Evolutionary conservation across 2,113 vertebrate species (phyloP), one percentile per base, ranked within the genome.

Genomic region (Sorex fumeus): DNA sequence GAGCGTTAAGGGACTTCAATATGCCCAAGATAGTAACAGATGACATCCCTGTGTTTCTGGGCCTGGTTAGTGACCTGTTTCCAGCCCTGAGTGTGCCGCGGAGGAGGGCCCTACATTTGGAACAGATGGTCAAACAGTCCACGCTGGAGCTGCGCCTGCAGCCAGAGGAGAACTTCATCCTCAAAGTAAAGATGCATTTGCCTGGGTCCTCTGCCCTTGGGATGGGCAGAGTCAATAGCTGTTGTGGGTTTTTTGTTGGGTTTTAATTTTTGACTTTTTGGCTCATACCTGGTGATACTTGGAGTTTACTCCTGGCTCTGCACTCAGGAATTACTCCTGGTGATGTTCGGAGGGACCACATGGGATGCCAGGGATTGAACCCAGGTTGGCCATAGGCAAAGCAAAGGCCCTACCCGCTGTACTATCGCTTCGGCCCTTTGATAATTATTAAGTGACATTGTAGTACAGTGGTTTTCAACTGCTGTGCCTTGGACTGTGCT

Each of bases 101-200:
- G 95, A 98, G 93, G 85, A 97, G 97, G 89, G 98, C 98, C 67
- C 93, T 94, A 34, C 96, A 98, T 84, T 98, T 98, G 96, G 99
- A 99, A 88, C 98, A 98, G 96, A 97, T 98, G 94, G 97, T 98
- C 95, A 97, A 98, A 93, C 97, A 98, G 62, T 98, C 98, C 64
- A 98, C 98, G 36, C 93, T 98, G 94, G 98, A 99, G 92, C 98
- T 99, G 62, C 95, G 45, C 88, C 98, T 98, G 66, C 98, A 99
- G 96, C 97, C 98, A 0, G 98, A 99, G 97, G 98, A 99, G 78
- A 98, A 96, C 90, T 99, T 99, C 95, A 96, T 99, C 84, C 98
- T 99, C 88, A 98, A 98, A 98, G 98, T 99, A 96, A 50, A 50
- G 47, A 50, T 50, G 47, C 47, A 10, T 50, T 50, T 50, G 47